Conservation (phyloP, 1,140 invertebrate species). For the Bilobella aurantiaca region DNA sequence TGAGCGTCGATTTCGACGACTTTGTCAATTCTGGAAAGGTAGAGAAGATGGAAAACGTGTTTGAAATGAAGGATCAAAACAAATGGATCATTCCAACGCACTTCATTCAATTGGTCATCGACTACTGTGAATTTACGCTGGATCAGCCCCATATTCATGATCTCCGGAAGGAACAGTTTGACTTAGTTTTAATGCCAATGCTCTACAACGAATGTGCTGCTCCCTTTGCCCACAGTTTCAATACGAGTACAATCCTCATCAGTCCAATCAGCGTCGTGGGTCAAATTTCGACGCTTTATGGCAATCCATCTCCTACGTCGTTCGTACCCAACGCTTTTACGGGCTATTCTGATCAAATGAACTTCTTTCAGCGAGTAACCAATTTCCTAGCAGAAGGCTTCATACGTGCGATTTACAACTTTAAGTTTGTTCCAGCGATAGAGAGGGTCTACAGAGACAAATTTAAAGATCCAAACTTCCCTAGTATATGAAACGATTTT, state of each 20-base stretch:
- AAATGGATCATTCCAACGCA: too few species aligned
- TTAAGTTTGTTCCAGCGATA: not conserved
- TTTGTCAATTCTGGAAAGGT: too few species aligned
- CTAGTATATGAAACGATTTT: conserved; percentile 9
- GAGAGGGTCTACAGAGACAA: not conserved
- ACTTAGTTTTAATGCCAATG: conserved; percentile 7
- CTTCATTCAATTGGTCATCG: too few species aligned
- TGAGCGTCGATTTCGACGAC: too few species aligned
- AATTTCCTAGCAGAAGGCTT: conserved; percentile 1
- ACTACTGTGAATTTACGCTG: not conserved
- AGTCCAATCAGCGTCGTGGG: not conserved
- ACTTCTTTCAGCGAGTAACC: not conserved
- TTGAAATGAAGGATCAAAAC: too few species aligned
- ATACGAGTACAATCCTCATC: not conserved
- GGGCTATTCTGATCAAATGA: conserved; percentile 7
- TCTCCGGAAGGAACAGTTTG: conserved; percentile 14
- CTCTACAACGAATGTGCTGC: conserved; percentile 8
- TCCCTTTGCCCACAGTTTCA: not conserved
- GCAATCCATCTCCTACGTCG: not conserved
- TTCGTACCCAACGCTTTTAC: not conserved
- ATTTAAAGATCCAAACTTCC: not conserved
- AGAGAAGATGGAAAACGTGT: too few species aligned
- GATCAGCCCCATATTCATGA: conserved; percentile 6
- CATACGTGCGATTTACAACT: not conserved
- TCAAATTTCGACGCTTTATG: not conserved